Base-by-base conservation (phyloP, 2,113 vertebrate species). In the Zosterops lateralis region DNA sequence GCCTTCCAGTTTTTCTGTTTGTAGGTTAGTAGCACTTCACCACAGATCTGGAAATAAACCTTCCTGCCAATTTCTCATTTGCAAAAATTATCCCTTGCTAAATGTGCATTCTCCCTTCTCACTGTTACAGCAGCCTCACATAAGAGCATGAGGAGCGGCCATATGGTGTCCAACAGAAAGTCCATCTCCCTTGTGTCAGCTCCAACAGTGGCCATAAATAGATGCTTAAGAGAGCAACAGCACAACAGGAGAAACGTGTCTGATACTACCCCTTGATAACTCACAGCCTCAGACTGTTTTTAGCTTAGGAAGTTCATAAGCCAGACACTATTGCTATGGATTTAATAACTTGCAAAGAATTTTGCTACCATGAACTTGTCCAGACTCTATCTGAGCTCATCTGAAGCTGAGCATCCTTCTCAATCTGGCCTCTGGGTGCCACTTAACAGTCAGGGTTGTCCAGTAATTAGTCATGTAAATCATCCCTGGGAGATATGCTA, bases 21-120 rank as follows among this genome's bases (percentile, higher is more conserved):
- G 80, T 92, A 96, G 92, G 91, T 97, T 93, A 93, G 82, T 95
- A 87, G 82, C 94, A 93, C 96, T 96, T 93, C 66, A 91, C 17
- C 4, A 2, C 47, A 60, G 71, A 87, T 70, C 74, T 87, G 64
- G 34, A 92, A 89, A 88, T 47, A 94, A 92, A 81, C 34, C 56
- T 81, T 54, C 60, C 50, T 80, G 74, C 64, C 68, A 50, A 54
- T 53, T 82, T 79, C 17, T 47, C 11, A 1, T 85, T 88, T 88
- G 82, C 32, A 94, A 70, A 89, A 93, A 78, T n/a, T 1, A 2
- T 7, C 54, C 61, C 81, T 84, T 78, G 50, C 34, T 56, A 87
- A 87, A 79, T 18, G 32, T 1, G 1, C 44, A 31, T 70, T 17
- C 12, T 14, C 10, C 22, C 4, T 20, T 56, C 24, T 62, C 42